A percentile compares a stretch with the other conserved stretches of the same genome.
Evolutionary conservation across 2,797 vertebrate genomes (phyloP).

Genomic region (Triplophysa bombifrons): DNA sequence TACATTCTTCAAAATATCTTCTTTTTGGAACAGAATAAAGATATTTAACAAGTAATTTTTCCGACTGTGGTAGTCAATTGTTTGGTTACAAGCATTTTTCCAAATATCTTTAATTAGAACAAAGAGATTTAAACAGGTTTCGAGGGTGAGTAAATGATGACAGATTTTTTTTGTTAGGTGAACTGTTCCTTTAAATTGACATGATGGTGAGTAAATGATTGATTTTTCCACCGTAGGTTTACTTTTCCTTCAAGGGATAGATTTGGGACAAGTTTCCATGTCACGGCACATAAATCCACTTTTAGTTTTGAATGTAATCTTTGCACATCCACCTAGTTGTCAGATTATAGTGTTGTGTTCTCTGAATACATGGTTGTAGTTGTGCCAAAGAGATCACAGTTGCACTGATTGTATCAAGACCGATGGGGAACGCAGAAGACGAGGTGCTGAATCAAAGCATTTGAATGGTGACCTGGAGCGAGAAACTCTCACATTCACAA

Average conservation of each 20-base stretch:
- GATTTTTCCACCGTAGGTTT: not conserved
- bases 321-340: conserved; percentile 31
- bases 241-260: not conserved
- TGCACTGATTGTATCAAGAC: conserved; percentile 10
- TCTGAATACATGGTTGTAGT: conserved; percentile 32
- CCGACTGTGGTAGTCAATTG: too few species aligned
- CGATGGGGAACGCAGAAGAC: not conserved
- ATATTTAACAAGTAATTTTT: too few species aligned
- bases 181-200: not conserved
- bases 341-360: conserved; percentile 1
- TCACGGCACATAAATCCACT: conserved; percentile 18
- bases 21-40: too few species aligned
- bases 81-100: too few species aligned
- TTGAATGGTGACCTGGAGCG: not conserved
- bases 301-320: conserved; percentile 43
- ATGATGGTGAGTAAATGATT: not conserved
- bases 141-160: too few species aligned
- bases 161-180: too few species aligned
- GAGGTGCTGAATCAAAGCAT: not conserved
- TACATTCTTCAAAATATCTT: too few species aligned
- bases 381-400: conserved; percentile 38
- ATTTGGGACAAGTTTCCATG: not conserved
- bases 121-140: too few species aligned
- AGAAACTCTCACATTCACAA: conserved; percentile 24
- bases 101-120: too few species aligned